phyloP scores from a whole-genome alignment of 2,113 vertebrate species.

The Cryptotis parvus region DNA sequence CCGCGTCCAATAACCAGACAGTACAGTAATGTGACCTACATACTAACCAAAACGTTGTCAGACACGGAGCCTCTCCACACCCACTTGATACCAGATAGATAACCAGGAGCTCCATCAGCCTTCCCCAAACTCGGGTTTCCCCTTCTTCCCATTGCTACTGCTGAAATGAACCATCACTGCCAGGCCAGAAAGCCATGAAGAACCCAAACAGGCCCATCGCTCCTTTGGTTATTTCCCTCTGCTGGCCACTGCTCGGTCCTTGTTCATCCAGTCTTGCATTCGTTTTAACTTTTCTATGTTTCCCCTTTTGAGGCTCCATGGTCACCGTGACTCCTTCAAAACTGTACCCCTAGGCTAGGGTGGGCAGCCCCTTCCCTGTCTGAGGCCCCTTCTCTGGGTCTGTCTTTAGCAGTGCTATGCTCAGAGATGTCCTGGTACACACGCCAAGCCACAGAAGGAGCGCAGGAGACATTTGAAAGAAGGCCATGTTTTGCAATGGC shows the following conservation, averaged over 20 bases:
- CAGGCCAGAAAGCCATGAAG: slow-evolving; percentile 49
- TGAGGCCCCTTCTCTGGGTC: neutral
- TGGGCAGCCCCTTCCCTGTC: neutral
- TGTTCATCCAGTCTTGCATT: neutral
- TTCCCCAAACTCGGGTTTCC: neutral
- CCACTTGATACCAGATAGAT: slow-evolving; percentile 90
- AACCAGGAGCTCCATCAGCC: slow-evolving; percentile 85
- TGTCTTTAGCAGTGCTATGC: fast-evolving
- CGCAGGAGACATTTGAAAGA: fast-evolving
- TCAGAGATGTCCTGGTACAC: neutral
- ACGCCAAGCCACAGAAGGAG: neutral
- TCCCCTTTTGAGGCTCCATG: neutral
- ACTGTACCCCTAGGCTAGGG: neutral
- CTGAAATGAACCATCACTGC: neutral
- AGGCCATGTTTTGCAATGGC: fast-evolving
- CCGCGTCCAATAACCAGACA: slow-evolving; percentile 96
- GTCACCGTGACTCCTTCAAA: neutral
- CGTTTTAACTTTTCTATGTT: neutral
- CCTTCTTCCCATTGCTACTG: slow-evolving; percentile 20
- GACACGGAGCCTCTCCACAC: slow-evolving; percentile 87
- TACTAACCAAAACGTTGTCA: slow-evolving; percentile 95
- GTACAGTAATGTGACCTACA: slow-evolving; percentile 97
- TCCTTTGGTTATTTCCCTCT: neutral
- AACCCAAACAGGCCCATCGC: neutral
- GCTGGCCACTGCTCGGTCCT: neutral